phyloP scores from a whole-genome alignment of 2,797 vertebrate species.

The Pampus argenteus region DNA sequence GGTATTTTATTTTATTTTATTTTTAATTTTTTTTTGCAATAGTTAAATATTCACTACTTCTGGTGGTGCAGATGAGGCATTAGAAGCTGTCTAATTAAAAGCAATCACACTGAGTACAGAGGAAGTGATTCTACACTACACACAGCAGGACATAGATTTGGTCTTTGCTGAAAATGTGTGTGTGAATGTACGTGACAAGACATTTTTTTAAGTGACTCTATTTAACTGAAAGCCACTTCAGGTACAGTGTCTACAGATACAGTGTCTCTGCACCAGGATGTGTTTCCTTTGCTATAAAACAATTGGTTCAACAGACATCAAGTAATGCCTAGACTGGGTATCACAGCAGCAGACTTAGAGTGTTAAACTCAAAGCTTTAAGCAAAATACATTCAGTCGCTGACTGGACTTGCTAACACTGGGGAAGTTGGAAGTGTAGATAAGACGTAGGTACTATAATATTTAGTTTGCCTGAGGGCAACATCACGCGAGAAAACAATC shows the following conservation, averaged over 20 bases:
- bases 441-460: conserved; percentile 37
- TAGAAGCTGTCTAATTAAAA: too few relatives aligned
- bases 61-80: too few relatives aligned
- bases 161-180: too few relatives aligned
- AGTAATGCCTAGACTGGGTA: not conserved
- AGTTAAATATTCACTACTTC: too few relatives aligned
- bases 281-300: not conserved
- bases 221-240: too few relatives aligned
- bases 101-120: too few relatives aligned
- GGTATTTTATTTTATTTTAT: too few relatives aligned
- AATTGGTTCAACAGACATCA: conserved; percentile 12
- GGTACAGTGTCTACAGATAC: not conserved
- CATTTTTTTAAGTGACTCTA: too few relatives aligned
- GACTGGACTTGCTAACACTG: conserved; percentile 7
- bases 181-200: too few relatives aligned
- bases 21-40: not conserved
- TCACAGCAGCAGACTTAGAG: not conserved
- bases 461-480: conserved; percentile 36
- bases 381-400: conserved; percentile 3
- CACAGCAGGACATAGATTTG: too few relatives aligned
- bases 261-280: not conserved
- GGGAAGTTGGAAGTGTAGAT: conserved; percentile 23
- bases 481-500: conserved; percentile 33
- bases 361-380: conserved; percentile 10
- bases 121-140: too few relatives aligned